A percentile compares a stretch with the other conserved stretches of the same genome.
phyloP scores from a whole-genome alignment of 2,113 vertebrate genomes.

The Microcebus murinus region DNA sequence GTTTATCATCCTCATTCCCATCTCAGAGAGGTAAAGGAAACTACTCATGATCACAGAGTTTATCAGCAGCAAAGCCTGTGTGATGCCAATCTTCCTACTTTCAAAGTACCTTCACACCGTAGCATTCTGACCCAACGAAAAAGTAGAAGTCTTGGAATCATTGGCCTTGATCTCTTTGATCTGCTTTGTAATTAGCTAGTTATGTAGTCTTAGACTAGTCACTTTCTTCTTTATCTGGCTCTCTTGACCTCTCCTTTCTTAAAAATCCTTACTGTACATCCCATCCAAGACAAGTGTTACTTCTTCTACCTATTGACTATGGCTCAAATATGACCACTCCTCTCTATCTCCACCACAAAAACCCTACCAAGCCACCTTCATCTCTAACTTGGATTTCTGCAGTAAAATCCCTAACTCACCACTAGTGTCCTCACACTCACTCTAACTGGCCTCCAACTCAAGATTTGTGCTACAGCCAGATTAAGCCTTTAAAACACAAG shows the following conservation, averaged over 20 bases:
- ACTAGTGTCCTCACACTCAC: not conserved
- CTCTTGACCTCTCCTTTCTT: not conserved
- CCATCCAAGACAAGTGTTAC: not conserved
- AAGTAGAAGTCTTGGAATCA: not conserved
- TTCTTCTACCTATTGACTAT: not conserved
- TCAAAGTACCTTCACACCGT: not conserved
- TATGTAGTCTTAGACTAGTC: not conserved
- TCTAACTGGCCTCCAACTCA: not conserved
- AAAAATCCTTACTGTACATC: not conserved
- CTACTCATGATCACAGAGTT: not conserved
- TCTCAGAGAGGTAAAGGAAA: not conserved
- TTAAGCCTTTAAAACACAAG: not conserved
- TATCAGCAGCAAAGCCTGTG: not conserved
- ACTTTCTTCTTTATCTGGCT: not conserved
- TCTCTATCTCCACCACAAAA: not conserved
- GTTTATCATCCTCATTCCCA: not conserved
- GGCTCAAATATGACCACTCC: not conserved
- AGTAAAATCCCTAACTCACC: not conserved
- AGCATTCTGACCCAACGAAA: not conserved
- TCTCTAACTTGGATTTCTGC: not conserved
- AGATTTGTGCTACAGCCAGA: not conserved
- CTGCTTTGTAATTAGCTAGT: not conserved
- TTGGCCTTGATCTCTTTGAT: not conserved
- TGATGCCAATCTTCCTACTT: not conserved
- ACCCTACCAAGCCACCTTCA: not conserved